Evolutionary conservation across 2,888 invertebrate species (phyloP), one percentile per base, ranked within the genome.

Genomic region (Drosophila peninsularis): DNA sequence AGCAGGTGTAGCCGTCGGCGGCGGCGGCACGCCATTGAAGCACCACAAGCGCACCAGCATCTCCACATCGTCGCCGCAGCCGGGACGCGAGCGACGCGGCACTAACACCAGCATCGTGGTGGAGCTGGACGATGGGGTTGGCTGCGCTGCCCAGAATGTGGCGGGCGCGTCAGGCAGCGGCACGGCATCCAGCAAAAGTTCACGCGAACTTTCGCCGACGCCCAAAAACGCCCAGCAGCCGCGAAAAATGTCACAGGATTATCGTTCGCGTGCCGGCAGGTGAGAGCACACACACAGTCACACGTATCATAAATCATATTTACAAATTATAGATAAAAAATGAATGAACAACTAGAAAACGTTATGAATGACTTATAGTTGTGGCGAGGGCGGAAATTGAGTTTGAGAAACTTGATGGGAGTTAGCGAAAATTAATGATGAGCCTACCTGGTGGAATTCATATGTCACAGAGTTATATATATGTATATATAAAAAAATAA

Each of bases 171-270:
- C 76, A 30, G 83, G 82, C 68, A 80, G 83, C 27, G 79, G 78
- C 60, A 85, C 72, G 32, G 76, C 88, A 53, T 76, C 75, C 50
- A 76, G 82, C 19, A 88, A 90, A 56, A 79, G 88, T 74, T 77
- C 90, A 5, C 90, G 92, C 37, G 92, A 92, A 82, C 83, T 92
- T 34, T 92, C 92, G 14, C 92, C 92, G 13, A 89, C 92, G 27
- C 91, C 91, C 7, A 91, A 92, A 68, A 90, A 88, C 45, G 45
- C 45, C 74, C 90, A 88, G 60, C 91, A 89, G 61, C 90, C 90
- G 65, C 84, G 92, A 41, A 92, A 91, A 88, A 90, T 92, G 86
- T 92, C 92, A 42, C 91, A 91, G 65, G 92, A 92, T 76, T 90
- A 90, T 82, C 91, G 92, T 56, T 86, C 91, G 56, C 89, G 92